Conservation (phyloP, 2,888 invertebrate species). For the Maniola hyperantus region DNA sequence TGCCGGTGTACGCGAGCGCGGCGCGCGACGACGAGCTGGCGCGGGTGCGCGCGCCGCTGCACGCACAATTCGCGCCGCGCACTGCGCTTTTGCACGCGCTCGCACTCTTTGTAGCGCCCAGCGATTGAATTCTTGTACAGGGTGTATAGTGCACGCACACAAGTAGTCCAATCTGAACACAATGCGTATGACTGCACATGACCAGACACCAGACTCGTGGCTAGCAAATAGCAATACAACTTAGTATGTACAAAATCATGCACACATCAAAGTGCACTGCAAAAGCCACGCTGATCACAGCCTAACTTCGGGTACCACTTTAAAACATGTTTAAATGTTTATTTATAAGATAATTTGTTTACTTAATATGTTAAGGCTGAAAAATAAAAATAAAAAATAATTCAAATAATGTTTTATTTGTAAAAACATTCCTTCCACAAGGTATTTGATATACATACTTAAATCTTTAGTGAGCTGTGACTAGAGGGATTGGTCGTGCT, state of each 20-base stretch:
- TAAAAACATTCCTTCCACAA: constrained; percentile 41
- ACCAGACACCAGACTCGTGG: background rate
- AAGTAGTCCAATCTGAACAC: no score
- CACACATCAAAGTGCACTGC: background rate
- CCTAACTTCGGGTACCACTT: background rate
- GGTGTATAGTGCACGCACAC: no score
- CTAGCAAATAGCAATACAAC: background rate
- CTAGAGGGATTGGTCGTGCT: constrained; percentile 42
- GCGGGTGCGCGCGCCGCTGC: constrained; percentile 59
- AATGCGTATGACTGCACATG: no score
- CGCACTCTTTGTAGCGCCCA: constrained; percentile 60
- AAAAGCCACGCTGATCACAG: background rate
- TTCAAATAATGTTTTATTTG: constrained; percentile 41
- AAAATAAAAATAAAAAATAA: constrained; percentile 27
- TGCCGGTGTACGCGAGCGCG: constrained; percentile 59
- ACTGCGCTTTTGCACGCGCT: constrained; percentile 59
- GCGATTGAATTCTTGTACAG: constrained; percentile 44
- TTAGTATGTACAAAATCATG: background rate
- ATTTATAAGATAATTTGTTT: background rate
- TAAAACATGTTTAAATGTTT: background rate
- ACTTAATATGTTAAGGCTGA: background rate
- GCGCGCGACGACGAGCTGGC: constrained; percentile 44
- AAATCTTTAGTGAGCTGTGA: constrained; percentile 37
- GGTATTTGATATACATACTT: constrained; percentile 19
- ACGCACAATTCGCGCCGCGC: constrained; percentile 47